Percentiles rank a stretch among this genome's conserved stretches.
phyloP scores from a whole-genome alignment of 2,888 invertebrate species.

The Drosophila longiperda region DNA sequence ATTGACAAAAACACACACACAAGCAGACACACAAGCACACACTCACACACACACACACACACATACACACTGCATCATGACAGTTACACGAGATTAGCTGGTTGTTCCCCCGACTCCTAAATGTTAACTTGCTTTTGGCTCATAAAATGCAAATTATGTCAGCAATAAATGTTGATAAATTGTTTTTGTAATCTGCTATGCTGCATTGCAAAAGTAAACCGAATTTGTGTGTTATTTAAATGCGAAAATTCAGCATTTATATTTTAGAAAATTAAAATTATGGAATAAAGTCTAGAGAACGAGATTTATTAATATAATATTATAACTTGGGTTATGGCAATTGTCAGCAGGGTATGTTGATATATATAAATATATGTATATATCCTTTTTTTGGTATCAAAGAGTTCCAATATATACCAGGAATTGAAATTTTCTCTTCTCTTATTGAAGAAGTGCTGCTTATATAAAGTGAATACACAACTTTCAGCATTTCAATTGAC shows the following conservation, averaged over 20 bases:
- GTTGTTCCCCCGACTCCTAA: slow-evolving; percentile 3
- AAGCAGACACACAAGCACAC: slow-evolving; percentile 6
- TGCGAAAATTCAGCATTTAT: not conserved
- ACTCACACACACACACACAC: slow-evolving; percentile 19
- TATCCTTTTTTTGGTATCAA: not conserved
- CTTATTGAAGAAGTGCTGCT: not conserved
- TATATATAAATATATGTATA: too few species aligned
- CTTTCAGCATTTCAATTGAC: not conserved
- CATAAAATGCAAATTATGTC: slow-evolving; percentile 70
- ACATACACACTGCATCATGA: slow-evolving; percentile 19
- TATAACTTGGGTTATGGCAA: not conserved
- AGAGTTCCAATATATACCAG: not conserved
- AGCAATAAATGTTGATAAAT: slow-evolving; percentile 73
- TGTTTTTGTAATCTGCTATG: slow-evolving; percentile 49
- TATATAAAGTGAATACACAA: not conserved
- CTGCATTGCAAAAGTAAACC: slow-evolving; percentile 5
- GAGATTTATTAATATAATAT: not conserved
- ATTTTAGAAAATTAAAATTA: not conserved
- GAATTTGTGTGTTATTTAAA: not conserved
- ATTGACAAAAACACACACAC: slow-evolving; percentile 16
- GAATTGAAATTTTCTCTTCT: not conserved
- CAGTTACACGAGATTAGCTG: slow-evolving; percentile 39
- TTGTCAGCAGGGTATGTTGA: not conserved
- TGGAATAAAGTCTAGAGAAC: not conserved
- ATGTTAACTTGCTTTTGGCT: slow-evolving; percentile 37